These are phyloP conservation scores for Aleiodes sp. DNA, from an alignment of 1,140 invertebrate species.

Conservation along the genomic window DNA sequence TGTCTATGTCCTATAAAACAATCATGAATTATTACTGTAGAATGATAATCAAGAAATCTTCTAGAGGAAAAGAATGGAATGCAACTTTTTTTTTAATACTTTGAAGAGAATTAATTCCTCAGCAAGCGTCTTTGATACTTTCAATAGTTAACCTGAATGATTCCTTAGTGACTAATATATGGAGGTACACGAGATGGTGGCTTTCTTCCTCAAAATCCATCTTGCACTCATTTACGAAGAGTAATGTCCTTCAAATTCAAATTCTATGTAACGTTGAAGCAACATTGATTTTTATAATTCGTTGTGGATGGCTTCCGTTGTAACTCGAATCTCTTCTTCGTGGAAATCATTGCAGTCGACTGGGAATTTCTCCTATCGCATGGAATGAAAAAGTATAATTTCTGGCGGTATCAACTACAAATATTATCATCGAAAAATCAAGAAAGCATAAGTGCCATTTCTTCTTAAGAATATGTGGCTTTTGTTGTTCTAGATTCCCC, in stretches of 20 bases:
- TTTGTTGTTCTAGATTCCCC: too few relatives aligned
- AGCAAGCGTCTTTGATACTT: too few relatives aligned
- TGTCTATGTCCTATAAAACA: too few relatives aligned
- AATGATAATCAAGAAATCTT: background rate
- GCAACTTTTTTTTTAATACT: background rate
- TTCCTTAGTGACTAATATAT: background rate
- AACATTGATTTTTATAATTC: slow-evolving; percentile 69
- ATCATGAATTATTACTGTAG: too few relatives aligned
- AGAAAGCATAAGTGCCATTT: too few relatives aligned
- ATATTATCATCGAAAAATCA: too few relatives aligned
- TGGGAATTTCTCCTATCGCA: slow-evolving; percentile 75
- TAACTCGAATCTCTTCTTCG: slow-evolving; percentile 81
- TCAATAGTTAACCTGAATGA: background rate
- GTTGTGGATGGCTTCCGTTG: slow-evolving; percentile 81
- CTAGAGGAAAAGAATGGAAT: too few relatives aligned
- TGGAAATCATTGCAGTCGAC: slow-evolving; percentile 79
- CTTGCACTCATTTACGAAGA: background rate
- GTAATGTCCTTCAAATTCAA: background rate
- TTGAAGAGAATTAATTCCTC: too few relatives aligned
- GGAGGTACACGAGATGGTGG: background rate
- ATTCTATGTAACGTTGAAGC: background rate
- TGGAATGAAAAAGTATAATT: slow-evolving; percentile 25
- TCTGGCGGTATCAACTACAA: too few relatives aligned
- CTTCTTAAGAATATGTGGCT: too few relatives aligned
- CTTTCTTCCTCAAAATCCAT: background rate